These are phyloP conservation scores for Pristiophorus japonicus DNA, from an alignment of 2,113 vertebrate species.

Conservation along the genomic window DNA sequence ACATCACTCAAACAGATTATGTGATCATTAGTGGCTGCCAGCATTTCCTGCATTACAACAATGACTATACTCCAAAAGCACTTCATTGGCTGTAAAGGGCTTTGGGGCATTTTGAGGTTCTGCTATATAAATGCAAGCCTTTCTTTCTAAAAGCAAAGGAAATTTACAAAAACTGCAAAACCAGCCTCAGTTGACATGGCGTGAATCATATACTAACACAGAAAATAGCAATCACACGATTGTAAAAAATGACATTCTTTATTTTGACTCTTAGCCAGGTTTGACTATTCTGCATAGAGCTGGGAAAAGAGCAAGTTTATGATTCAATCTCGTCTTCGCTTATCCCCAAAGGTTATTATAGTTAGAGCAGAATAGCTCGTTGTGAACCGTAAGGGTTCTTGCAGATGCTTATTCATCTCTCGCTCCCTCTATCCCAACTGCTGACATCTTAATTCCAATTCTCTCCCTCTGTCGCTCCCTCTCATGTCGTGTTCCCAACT, in stretches of 20 bases:
- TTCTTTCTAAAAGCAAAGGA: background rate
- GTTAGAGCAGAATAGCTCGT: background rate
- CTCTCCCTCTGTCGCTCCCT: background rate
- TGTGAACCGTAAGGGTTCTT: background rate
- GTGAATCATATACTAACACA: background rate
- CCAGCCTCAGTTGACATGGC: background rate
- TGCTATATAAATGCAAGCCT: background rate
- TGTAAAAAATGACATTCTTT: background rate
- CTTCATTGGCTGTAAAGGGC: background rate
- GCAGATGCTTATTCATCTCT: background rate
- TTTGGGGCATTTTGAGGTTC: background rate
- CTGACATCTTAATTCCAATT: background rate
- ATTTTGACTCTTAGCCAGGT: background rate
- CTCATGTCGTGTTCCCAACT: background rate
- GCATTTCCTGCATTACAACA: background rate
- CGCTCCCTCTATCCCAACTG: background rate
- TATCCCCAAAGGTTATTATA: background rate
- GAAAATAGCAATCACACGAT: constrained; percentile 1
- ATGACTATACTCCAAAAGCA: background rate
- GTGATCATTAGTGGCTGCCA: background rate
- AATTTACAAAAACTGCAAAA: background rate
- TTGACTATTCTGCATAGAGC: background rate
- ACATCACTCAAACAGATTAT: background rate
- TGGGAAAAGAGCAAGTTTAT: background rate
- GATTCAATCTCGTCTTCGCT: background rate